phyloP scores from a whole-genome alignment of 2,113 vertebrate species.

The Microtus oregoni region DNA sequence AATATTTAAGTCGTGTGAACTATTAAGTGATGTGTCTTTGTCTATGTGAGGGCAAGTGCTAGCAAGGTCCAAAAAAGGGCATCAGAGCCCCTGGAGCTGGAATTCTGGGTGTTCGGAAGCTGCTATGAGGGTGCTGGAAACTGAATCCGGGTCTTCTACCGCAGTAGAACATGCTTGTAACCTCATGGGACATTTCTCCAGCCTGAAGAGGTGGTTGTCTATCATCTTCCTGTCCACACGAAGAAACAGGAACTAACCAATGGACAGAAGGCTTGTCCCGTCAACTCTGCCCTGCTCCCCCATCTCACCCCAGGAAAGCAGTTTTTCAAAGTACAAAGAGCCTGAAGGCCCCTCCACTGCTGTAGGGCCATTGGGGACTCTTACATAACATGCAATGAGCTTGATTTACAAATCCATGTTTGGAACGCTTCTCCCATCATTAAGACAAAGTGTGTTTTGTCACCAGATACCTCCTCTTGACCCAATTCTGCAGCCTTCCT shows the following conservation, averaged over 20 bases:
- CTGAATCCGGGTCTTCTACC: not conserved
- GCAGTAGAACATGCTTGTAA: too few species aligned
- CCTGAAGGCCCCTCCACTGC: not conserved
- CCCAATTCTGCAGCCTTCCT: not conserved
- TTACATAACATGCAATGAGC: not conserved
- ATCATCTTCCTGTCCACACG: not conserved
- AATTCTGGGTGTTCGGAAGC: not conserved
- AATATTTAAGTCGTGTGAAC: not conserved
- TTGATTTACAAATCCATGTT: not conserved
- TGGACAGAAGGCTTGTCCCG: not conserved
- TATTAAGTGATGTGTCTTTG: not conserved
- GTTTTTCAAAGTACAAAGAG: not conserved
- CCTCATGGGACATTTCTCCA: not conserved
- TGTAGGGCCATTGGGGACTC: not conserved
- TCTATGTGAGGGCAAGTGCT: too few species aligned
- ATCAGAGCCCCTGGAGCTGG: not conserved
- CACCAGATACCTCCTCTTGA: not conserved
- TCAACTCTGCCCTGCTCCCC: not conserved
- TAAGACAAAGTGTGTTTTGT: conserved; percentile 3
- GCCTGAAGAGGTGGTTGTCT: too few species aligned
- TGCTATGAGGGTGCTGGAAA: not conserved
- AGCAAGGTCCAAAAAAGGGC: not conserved
- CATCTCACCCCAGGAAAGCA: not conserved
- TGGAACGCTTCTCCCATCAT: not conserved
- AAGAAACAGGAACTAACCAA: not conserved